Base-by-base conservation (phyloP, 2,888 invertebrate genomes). In the Oxyteleia sp. region DNA sequence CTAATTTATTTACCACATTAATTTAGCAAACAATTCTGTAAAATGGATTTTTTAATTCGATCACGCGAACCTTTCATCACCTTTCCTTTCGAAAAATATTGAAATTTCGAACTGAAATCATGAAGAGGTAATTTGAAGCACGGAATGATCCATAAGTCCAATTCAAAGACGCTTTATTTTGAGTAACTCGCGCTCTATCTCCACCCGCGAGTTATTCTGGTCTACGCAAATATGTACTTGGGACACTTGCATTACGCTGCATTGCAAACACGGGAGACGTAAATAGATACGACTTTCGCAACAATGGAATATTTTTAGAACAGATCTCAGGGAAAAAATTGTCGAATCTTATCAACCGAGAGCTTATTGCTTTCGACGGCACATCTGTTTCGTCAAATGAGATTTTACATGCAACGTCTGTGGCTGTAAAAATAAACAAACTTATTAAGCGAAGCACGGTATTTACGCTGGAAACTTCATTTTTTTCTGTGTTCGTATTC, bases 271-370 rank as follows among this genome's bases (percentile, higher is more conserved):
- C 13, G 23, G 18, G 11, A 49, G 11, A 20, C 20, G 8, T 23
- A 64, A 64, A 64, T 64, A 64, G 49, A 32, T 7, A n/a, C 43
- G 4, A 13, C 64, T 32, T 15, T 43, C 26, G 35, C 20, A 49
- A 64, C 49, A 64, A 64, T 49, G 35, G 49, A 38, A 49, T 49
- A 49, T 49, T 64, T 20, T 64, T 64, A 49, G 49, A 64, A 29
- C 38, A 26, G 13, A 29, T 61, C 16, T 41, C 8, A n/a, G 35
- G 13, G 38, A 16, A 49, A 64, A 64, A 64, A 35, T 47, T 13
- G 15, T 45, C 32, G 8, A 55, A 55, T 43, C 41, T 59, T 59
- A 59, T 26, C 59, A 15, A 11, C 1, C 4, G 1, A 11, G 20
- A 26, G 51, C 8, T 51, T 51, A 51, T 7, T 13, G 20, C 29